Percentiles rank a stretch among this genome's conserved stretches.
Conservation (phyloP, 2,113 vertebrate species). For the Lepus europaeus region DNA sequence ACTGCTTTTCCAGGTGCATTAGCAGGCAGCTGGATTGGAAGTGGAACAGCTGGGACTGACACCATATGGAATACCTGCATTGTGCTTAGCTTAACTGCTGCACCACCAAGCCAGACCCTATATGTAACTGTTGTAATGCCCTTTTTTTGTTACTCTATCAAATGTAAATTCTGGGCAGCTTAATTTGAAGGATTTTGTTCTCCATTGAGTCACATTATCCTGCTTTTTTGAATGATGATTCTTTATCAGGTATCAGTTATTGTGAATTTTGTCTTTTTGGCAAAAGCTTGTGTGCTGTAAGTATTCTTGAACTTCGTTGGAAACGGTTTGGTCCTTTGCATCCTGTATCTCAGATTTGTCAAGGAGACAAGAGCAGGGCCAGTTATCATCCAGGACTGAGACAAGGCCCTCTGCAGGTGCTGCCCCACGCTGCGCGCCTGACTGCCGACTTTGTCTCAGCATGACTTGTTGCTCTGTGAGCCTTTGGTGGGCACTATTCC, state of each 20-base stretch:
- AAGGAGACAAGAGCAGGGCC: neutral
- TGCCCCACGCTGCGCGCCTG: neutral
- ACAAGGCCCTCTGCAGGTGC: neutral
- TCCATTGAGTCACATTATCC: neutral
- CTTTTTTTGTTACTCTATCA: neutral
- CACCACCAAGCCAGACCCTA: too few species aligned
- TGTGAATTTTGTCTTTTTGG: neutral
- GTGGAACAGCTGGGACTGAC: too few species aligned
- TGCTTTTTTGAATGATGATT: neutral
- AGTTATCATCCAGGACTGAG: neutral
- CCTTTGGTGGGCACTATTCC: neutral
- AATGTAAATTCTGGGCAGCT: neutral
- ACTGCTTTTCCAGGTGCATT: too few species aligned
- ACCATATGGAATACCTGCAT: too few species aligned
- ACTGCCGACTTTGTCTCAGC: neutral
- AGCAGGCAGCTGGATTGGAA: too few species aligned
- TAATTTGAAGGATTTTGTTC: neutral
- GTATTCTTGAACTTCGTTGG: neutral
- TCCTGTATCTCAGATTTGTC: neutral
- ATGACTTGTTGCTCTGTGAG: neutral
- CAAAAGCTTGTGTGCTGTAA: neutral
- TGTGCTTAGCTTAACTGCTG: too few species aligned
- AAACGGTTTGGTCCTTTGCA: neutral
- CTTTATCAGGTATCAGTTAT: neutral
- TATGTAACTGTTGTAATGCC: neutral